Evolutionary conservation across 2,888 invertebrate species (phyloP), one percentile per base, ranked within the genome.

Genomic region (Anthophora plumipes): DNA sequence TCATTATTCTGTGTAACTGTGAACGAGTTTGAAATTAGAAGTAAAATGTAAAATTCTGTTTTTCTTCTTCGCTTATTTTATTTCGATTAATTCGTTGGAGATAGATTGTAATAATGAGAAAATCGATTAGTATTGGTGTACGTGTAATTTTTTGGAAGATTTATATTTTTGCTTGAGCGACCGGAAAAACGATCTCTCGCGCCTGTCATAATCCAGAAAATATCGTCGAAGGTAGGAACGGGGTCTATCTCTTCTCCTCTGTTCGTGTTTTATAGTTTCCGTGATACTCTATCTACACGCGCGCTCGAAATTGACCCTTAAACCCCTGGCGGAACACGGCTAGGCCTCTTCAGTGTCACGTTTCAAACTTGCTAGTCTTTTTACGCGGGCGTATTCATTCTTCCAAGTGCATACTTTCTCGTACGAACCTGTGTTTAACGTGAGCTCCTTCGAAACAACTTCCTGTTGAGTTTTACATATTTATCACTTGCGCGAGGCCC

Each of bases 391-490:
- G 54, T 48, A 63, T 48, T 48, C 61, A 41, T 46, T 63, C 63
- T 41, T 50, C 48, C 63, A 60, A 20, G 22, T 9, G 8, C 64
- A 55, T 37, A 57, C 61, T 72, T 71, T 55, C 41, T 48, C 48
- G 61, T 31, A 31, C 48, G 25, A 20, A 31, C 48, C 61, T 55
- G 25, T 20, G 61, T 71, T 75, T 55, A 70, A 54, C 54, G 54
- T 7, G 55, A 55, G 61, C 48, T 25, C 61, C 55, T 48, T 55
- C 75, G 46, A 20, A 71, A 71, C 71, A 48, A 72, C 75, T 76
- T 76, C 72, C 75, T 61, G 72, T 63, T 55, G 54, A 41, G 72
- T 71, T 72, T 76, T 63, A 48, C 75, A 72, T 72, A 72, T 76
- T 76, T 76, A 76, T 76, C 75, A 55, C 55, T 72, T 48, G 55